A percentile compares a stretch with the other conserved stretches of the same genome.
phyloP scores from a whole-genome alignment of 2,113 vertebrate species.

The Phalacrocorax pelagicus region DNA sequence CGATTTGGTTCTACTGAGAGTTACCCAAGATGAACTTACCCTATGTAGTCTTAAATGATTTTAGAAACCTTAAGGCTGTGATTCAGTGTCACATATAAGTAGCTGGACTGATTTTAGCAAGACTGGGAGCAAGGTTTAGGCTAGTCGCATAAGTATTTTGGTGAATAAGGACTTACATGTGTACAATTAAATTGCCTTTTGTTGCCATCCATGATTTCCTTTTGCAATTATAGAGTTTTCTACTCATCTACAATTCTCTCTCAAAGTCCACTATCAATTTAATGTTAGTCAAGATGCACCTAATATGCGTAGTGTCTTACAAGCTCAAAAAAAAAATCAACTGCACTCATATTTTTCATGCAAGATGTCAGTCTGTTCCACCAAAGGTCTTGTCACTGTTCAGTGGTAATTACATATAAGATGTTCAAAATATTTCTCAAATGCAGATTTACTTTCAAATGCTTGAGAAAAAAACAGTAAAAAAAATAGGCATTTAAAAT shows the following conservation, averaged over 20 bases:
- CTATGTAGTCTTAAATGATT: not conserved
- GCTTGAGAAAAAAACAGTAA: not conserved
- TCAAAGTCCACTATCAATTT: not conserved
- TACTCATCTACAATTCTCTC: not conserved
- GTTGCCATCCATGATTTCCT: not conserved
- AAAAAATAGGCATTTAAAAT: not conserved
- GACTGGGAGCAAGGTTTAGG: not conserved
- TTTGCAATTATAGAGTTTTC: not conserved
- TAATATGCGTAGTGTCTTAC: not conserved
- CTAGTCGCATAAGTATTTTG: not conserved
- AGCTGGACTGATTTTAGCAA: not conserved
- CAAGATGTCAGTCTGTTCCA: not conserved
- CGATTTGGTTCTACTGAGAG: not conserved
- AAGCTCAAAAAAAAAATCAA: not conserved
- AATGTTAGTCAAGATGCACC: not conserved
- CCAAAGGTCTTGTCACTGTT: not conserved
- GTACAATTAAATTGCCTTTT: not conserved
- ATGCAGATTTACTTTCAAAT: not conserved
- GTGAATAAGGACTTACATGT: not conserved
- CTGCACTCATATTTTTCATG: not conserved
- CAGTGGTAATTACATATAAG: not conserved
- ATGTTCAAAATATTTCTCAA: not conserved
- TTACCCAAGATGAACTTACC: not conserved
- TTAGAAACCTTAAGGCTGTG: not conserved
- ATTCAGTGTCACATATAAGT: not conserved